A percentile compares a stretch with the other conserved stretches of the same genome.
phyloP scores from a whole-genome alignment of 1,140 invertebrate genomes.

The Solen grandis region DNA sequence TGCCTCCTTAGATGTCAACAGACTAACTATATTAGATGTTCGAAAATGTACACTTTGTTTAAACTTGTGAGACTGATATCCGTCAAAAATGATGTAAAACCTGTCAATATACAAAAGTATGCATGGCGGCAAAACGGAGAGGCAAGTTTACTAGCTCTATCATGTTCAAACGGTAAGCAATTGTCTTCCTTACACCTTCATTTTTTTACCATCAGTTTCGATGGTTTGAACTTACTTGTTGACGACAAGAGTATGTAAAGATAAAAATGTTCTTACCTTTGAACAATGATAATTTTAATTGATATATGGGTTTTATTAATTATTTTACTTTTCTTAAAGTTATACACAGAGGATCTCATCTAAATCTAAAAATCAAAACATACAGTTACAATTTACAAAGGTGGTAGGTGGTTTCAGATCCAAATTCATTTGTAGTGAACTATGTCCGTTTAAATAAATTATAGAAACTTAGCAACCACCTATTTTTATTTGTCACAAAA shows the following conservation, averaged over 20 bases:
- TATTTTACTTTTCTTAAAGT: background rate
- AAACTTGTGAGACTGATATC: slow-evolving; percentile 69
- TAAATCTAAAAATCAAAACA: no score
- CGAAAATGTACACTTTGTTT: slow-evolving; percentile 61
- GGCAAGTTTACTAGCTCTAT: slow-evolving; percentile 65
- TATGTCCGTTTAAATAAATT: no score
- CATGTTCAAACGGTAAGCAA: slow-evolving; percentile 70
- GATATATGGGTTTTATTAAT: background rate
- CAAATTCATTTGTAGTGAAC: no score
- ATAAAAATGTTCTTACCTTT: background rate
- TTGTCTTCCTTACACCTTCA: no score
- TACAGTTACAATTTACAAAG: no score
- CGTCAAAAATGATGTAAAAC: slow-evolving; percentile 52
- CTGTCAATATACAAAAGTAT: slow-evolving; percentile 15
- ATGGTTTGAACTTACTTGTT: background rate
- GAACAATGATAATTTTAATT: background rate
- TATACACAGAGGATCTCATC: no score
- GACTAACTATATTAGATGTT: no score
- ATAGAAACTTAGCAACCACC: no score
- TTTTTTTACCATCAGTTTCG: no score
- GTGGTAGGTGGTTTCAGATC: no score
- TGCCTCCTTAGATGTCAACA: no score
- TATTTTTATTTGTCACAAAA: no score
- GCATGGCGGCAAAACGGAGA: slow-evolving; percentile 72
- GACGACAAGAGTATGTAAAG: background rate